phyloP scores from a whole-genome alignment of 2,113 vertebrate species.

The Panurus biarmicus region DNA sequence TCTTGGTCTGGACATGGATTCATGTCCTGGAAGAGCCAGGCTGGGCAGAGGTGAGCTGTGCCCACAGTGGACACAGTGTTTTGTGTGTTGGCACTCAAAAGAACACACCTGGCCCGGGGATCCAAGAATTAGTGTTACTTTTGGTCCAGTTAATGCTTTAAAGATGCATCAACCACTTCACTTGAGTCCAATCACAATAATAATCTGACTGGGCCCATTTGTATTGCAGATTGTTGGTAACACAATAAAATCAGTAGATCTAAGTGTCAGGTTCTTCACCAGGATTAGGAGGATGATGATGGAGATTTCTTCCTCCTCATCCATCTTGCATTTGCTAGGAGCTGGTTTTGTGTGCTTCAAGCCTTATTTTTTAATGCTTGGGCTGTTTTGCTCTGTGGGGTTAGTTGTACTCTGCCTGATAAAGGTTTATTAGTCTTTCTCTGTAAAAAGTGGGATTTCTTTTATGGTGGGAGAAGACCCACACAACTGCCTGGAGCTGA shows the following conservation, averaged over 20 bases:
- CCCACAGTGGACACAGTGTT: background rate
- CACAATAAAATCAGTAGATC: rapidly evolving
- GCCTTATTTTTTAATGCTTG: background rate
- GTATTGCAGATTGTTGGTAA: background rate
- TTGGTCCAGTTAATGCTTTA: background rate
- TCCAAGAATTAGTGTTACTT: background rate
- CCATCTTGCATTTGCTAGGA: background rate
- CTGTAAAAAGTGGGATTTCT: background rate
- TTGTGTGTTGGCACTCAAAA: background rate
- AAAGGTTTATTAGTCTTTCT: background rate
- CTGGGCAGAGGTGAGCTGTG: background rate
- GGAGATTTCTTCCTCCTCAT: background rate
- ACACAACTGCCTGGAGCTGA: background rate
- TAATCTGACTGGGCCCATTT: background rate
- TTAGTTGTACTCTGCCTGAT: background rate
- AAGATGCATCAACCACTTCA: background rate
- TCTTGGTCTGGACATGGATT: background rate
- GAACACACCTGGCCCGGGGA: rapidly evolving
- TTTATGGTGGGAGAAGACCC: background rate
- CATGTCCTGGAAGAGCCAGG: background rate
- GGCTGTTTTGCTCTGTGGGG: rapidly evolving
- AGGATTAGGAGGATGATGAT: background rate
- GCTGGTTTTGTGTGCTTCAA: background rate
- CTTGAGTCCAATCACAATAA: background rate
- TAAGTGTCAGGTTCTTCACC: rapidly evolving